Base-by-base conservation (phyloP, 2,888 invertebrate genomes). In the Drosophila anomelani region DNA sequence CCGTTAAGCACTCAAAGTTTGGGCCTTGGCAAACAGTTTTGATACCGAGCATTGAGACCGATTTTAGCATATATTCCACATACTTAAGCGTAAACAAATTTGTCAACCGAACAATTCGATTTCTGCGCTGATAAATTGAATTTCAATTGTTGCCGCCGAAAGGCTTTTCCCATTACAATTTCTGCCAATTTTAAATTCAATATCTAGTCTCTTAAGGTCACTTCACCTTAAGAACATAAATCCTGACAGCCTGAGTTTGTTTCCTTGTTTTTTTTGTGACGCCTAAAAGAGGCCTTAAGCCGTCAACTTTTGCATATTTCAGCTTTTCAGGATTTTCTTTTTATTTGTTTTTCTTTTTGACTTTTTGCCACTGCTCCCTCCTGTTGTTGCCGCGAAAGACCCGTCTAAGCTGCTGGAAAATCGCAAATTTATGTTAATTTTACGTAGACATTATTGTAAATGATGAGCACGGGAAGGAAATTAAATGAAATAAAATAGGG, bases 401-500 rank as follows among this genome's bases (percentile, higher is more conserved):
- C 56, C 56, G 39, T 47, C 67, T 81, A 85, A 82, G 80, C 83
- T 82, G 73, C 39, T 76, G 79, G 83, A 78, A 80, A 85, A 88
- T 88, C 75, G 80, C 78, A 81, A 88, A 87, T 88, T 85, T 88
- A 85, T 85, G 89, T 78, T 80, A 85, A 88, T 85, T 88, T 86
- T 70, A 64, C 49, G 66, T 41, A 56, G 72, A 66, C 85, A 79
- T 79, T 83, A 85, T 88, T 82, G 78, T 78, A 79, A 85, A 83
- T 83, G 81, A 84, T 77, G 78, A 69, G 77, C 69, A 53, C 44
- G 63, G 69, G 59, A 41, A 75, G 86, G 84, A 86, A 84, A 88
- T 88, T 86, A 88, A 83, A 84, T 81, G 73, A 64, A 64, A 88
- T 84, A 85, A 83, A 83, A 54, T 53, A 36, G 51, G 51, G 71